Percentiles rank a stretch among this genome's conserved stretches.
These are phyloP conservation scores for Callocephalon fimbriatum DNA, from an alignment of 2,113 vertebrate genomes.

Conservation along the genomic window DNA sequence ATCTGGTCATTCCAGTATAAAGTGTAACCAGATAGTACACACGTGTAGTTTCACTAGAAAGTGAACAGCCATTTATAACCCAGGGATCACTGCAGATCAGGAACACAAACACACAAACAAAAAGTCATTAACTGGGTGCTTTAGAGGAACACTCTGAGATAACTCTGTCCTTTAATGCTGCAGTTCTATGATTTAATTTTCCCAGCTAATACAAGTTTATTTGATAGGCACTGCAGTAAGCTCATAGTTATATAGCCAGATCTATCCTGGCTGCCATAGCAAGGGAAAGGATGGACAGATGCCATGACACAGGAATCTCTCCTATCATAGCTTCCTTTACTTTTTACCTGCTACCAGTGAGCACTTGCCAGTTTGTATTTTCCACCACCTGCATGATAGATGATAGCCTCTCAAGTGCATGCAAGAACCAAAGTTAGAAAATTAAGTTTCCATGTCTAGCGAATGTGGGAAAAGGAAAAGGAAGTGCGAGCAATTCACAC, in stretches of 20 bases:
- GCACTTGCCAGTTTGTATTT: neutral
- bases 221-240: neutral
- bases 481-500: neutral
- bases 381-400: neutral
- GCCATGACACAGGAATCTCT: neutral
- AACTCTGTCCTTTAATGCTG: neutral
- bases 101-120: neutral
- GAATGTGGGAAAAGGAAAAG: neutral
- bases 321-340: neutral
- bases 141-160: neutral
- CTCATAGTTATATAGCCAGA: neutral
- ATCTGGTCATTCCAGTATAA: neutral
- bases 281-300: neutral
- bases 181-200: neutral
- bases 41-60: neutral
- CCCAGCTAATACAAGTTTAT: neutral
- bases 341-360: neutral
- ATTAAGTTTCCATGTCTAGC: neutral
- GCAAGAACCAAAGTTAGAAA: neutral
- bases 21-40: slow-evolving; percentile 33
- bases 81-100: neutral
- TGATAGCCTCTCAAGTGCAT: neutral
- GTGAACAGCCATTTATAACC: neutral
- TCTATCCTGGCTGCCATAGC: neutral
- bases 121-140: neutral